These are phyloP conservation scores for Falco columbarius DNA, from an alignment of 2,797 vertebrate genomes.

Conservation along the genomic window DNA sequence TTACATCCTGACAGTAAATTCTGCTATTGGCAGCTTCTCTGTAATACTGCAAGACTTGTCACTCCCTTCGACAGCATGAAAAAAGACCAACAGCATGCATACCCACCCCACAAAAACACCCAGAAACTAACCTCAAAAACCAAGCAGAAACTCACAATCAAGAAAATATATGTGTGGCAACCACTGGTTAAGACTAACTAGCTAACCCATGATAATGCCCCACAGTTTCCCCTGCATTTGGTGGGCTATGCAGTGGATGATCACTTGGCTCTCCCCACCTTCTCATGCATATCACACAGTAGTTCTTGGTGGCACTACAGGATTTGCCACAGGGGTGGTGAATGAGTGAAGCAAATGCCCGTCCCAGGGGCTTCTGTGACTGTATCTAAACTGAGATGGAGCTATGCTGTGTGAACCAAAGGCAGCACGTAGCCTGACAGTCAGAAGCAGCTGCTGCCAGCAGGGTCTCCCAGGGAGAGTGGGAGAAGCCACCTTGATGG, in stretches of 20 bases:
- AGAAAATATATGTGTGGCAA: background rate
- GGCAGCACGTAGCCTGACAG: background rate
- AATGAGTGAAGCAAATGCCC: background rate
- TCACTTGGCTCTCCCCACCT: background rate
- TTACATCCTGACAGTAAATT: background rate
- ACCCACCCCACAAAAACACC: accelerated
- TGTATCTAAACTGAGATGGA: background rate
- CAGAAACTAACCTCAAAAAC: background rate
- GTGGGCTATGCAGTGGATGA: background rate
- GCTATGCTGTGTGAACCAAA: background rate
- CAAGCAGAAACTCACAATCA: background rate
- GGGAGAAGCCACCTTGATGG: background rate
- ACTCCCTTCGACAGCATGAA: background rate
- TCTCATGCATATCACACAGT: background rate
- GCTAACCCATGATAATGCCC: background rate
- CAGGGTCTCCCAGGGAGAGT: background rate
- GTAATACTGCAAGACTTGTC: background rate
- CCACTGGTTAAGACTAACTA: background rate
- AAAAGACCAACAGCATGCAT: background rate
- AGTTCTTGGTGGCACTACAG: background rate
- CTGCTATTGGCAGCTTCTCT: background rate
- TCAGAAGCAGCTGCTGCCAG: background rate
- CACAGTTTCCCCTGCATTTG: background rate
- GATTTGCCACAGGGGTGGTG: background rate
- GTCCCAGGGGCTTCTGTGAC: background rate